Percentiles rank a stretch among this genome's conserved stretches.
phyloP scores from a whole-genome alignment of 2,113 vertebrate species.

The Motacilla tschutschensis region DNA sequence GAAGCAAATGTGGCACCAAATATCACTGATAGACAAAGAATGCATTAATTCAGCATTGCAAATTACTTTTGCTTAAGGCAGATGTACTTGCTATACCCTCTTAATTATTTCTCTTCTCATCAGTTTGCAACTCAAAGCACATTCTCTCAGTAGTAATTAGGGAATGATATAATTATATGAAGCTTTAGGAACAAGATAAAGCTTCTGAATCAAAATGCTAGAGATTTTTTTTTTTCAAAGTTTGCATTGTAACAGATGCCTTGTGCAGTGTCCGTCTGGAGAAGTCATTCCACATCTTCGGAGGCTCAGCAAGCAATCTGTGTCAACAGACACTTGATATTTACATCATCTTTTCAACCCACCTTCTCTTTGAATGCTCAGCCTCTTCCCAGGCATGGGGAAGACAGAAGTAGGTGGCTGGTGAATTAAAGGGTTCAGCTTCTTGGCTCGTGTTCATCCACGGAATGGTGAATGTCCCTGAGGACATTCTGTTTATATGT shows the following conservation, averaged over 20 bases:
- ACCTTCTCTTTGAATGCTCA: not conserved
- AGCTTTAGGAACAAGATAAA: conserved; percentile 14
- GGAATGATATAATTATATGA: conserved; percentile 10
- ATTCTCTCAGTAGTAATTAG: conserved; percentile 45
- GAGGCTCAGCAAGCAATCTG: not conserved
- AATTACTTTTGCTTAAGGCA: conserved; percentile 67
- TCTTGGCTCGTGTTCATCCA: not conserved
- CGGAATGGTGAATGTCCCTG: not conserved
- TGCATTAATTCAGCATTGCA: conserved; percentile 59
- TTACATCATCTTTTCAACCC: not conserved
- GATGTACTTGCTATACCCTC: conserved; percentile 50
- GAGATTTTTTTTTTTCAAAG: accelerated
- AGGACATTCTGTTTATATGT: not conserved
- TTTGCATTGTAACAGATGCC: not conserved
- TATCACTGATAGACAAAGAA: conserved; percentile 46
- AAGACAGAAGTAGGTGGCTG: not conserved
- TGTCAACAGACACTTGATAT: not conserved
- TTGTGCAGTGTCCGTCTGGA: not conserved
- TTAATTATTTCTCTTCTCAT: conserved; percentile 64
- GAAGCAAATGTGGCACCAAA: conserved; percentile 49
- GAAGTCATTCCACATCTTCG: not conserved
- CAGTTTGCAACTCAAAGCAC: conserved; percentile 57
- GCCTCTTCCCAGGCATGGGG: not conserved
- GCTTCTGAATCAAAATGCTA: not conserved
- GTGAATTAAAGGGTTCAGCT: not conserved